phyloP scores from a whole-genome alignment of 1,140 invertebrate genomes.

The Ips nitidus region DNA sequence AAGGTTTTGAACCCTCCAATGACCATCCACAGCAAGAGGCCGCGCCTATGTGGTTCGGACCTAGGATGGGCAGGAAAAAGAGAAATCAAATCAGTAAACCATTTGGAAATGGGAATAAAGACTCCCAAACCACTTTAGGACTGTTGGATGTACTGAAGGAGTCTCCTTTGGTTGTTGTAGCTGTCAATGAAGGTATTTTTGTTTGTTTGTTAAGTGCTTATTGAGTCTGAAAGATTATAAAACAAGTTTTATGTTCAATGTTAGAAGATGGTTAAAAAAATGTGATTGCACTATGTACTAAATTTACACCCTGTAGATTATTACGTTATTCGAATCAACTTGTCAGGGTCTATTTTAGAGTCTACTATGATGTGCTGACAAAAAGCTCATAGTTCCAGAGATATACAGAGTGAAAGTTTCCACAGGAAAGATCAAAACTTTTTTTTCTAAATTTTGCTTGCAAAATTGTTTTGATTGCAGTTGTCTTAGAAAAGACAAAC shows the following conservation, averaged over 20 bases:
- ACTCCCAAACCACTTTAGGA: slow-evolving; percentile 5
- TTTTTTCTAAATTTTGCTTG: no score
- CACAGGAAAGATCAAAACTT: no score
- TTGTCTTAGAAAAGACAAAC: no score
- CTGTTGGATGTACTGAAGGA: slow-evolving; percentile 21
- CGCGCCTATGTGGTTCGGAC: slow-evolving; percentile 36
- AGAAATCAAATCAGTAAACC: slow-evolving; percentile 6
- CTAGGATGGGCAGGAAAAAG: slow-evolving; percentile 36
- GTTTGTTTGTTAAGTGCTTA: no score
- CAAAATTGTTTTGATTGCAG: no score
- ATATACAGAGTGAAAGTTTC: no score
- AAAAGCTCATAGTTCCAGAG: no score
- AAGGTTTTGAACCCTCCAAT: slow-evolving; percentile 10
- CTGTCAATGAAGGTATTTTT: slow-evolving; percentile 28
- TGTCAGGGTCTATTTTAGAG: background rate
- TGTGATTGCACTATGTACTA: no score
- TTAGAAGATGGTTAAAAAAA: no score
- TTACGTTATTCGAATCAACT: background rate
- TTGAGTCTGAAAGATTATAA: no score
- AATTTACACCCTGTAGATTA: background rate
- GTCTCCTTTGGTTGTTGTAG: slow-evolving; percentile 26
- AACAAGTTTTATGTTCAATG: no score
- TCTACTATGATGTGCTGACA: no score
- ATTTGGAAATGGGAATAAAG: slow-evolving; percentile 17
- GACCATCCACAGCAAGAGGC: slow-evolving; percentile 17